These are phyloP conservation scores for Ochlodes sylvanus DNA, from an alignment of 2,888 invertebrate species.

Conservation along the genomic window DNA sequence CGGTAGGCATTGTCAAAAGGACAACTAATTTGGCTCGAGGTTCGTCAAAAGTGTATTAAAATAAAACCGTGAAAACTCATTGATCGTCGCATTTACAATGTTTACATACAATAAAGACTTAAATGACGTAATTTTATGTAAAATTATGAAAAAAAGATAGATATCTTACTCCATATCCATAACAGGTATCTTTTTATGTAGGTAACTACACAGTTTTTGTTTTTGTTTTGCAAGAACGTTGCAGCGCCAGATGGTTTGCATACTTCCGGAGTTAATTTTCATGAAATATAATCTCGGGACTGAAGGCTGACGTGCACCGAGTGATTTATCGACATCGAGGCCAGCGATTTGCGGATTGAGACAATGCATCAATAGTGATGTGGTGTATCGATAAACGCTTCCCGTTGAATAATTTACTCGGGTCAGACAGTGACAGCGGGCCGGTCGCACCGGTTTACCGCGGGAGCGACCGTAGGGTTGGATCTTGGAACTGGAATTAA, in stretches of 20 bases:
- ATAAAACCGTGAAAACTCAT: no score
- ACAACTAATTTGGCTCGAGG: no score
- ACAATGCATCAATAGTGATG: conserved; percentile 71
- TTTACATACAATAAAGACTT: no score
- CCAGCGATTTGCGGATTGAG: conserved; percentile 54
- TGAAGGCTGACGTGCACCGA: conserved; percentile 31
- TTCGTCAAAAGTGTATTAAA: no score
- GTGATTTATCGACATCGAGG: conserved; percentile 38
- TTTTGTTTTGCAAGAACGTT: no score
- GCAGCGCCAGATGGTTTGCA: neutral
- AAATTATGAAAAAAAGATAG: no score
- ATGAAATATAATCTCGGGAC: conserved; percentile 17
- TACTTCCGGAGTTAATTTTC: neutral
- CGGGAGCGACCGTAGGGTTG: conserved; percentile 40
- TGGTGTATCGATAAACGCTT: conserved; percentile 63
- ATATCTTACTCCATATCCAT: no score
- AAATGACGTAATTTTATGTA: no score
- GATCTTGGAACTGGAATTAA: neutral
- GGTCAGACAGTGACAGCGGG: conserved; percentile 50
- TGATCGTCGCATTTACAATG: no score
- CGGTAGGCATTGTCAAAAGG: no score
- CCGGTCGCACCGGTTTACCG: conserved; percentile 53
- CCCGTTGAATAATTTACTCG: conserved; percentile 64
- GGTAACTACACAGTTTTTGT: no score
- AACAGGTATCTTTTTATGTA: no score